Evolutionary conservation across 2,888 invertebrate genomes (phyloP), one percentile per base, ranked within the genome.

Genomic region (Ferdinandea cuprea): DNA sequence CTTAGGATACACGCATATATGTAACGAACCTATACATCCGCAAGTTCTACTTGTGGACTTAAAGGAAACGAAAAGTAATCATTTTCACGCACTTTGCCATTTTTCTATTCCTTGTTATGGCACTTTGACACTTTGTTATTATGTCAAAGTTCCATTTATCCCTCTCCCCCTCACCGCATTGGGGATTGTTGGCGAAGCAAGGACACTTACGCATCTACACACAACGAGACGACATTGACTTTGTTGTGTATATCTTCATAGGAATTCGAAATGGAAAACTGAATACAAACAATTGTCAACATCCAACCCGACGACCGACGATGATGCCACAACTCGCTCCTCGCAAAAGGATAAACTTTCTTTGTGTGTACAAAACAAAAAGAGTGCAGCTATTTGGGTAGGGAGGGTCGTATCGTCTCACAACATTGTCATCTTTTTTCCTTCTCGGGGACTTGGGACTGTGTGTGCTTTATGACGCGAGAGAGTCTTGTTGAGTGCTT

Each of bases 61-160:
- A 35, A 44, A 32, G 21, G 25, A 6, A 35, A 19, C 50, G 58
- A 68, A 69, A 79, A 73, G 71, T 77, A 77, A 76, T 71, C 81
- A 71, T 81, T 65, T 52, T 59, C 37, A 76, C 71, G 71, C 65
- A 69, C 54, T 73, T 63, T 59, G 40, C 3, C 50, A 11, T 17
- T 54, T 79, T 71, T 68, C 61, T 66, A 68, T 61, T 79, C 30
- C 68, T 61, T 71, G 81, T 71, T 59, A 65, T 81, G 63, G 52
- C 40, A 59, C 76, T 76, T 76, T 81, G 71, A 71, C 81, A 81
- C 81, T 76, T 81, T 71, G 69, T 81, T 76, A 76, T 74, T 65
- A 65, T 81, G 65, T 76, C 71, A 59, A 65, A 71, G 40, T 66
- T 65, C 50, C 80, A 58, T 63, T 74, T 48, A 52, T 50, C 35